phyloP scores from a whole-genome alignment of 2,113 vertebrate genomes.

The Symphodus melops region DNA sequence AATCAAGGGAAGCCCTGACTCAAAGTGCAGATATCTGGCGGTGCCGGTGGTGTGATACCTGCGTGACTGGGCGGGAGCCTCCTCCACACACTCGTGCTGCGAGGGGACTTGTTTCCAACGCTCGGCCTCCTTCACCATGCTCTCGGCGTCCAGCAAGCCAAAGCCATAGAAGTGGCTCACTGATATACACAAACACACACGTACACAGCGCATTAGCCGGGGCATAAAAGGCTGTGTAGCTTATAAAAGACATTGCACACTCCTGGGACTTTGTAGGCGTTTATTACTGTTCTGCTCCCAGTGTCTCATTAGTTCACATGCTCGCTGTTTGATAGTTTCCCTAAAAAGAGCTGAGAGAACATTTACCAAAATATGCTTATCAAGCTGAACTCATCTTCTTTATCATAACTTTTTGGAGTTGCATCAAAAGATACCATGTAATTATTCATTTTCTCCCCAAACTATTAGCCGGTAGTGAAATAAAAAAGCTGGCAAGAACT shows the following conservation, averaged over 20 bases:
- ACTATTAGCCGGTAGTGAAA: neutral
- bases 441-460: slow-evolving; percentile 13
- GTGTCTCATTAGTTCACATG: slow-evolving; percentile 60
- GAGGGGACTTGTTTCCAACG: slow-evolving; percentile 91
- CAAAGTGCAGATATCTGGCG: slow-evolving; percentile 28
- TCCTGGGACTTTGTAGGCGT: slow-evolving; percentile 58
- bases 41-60: slow-evolving; percentile 82
- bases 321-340: slow-evolving; percentile 54
- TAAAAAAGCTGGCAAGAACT: neutral
- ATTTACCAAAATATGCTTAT: slow-evolving; percentile 57
- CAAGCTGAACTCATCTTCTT: slow-evolving; percentile 16
- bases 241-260: slow-evolving; percentile 55
- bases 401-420: slow-evolving; percentile 5
- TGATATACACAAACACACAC: slow-evolving; percentile 65
- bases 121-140: slow-evolving; percentile 95
- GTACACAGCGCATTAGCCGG: slow-evolving; percentile 41
- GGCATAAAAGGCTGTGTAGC: slow-evolving; percentile 45
- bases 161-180: slow-evolving; percentile 98
- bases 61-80: slow-evolving; percentile 85
- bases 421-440: neutral
- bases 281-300: slow-evolving; percentile 64
- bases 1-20: slow-evolving; percentile 56
- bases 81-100: slow-evolving; percentile 92
- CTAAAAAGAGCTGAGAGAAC: slow-evolving; percentile 50
- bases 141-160: slow-evolving; percentile 96